A percentile compares a stretch with the other conserved stretches of the same genome.
Evolutionary conservation across 2,888 invertebrate genomes (phyloP).

Genomic region (Chalcis sispes): DNA sequence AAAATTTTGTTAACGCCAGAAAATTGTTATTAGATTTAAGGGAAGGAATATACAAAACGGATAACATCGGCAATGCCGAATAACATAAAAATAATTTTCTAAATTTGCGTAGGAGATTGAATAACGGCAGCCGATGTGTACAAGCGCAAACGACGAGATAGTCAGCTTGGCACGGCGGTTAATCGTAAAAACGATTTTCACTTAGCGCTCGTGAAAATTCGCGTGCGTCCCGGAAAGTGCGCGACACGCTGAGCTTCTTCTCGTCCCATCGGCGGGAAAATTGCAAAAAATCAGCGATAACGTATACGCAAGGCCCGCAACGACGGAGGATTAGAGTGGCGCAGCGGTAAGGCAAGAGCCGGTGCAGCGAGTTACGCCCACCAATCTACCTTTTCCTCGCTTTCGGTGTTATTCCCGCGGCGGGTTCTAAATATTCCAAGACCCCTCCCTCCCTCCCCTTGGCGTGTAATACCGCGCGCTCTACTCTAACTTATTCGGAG

Average conservation of each 20-base stretch:
- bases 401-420: constrained; percentile 26
- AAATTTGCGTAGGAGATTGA: too few relatives aligned
- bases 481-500: neutral
- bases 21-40: too few relatives aligned
- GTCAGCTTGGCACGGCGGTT: too few relatives aligned
- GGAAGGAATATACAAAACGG: too few relatives aligned
- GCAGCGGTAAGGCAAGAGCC: constrained; percentile 8
- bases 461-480: neutral
- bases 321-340: constrained; percentile 38
- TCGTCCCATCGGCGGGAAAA: too few relatives aligned
- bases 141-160: too few relatives aligned
- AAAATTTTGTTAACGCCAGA: too few relatives aligned
- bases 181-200: constrained; percentile 9
- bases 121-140: neutral
- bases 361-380: constrained; percentile 71
- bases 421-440: constrained; percentile 51
- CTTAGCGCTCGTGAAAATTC: neutral
- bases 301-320: constrained; percentile 6
- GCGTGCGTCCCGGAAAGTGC: neutral
- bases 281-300: constrained; percentile 55
- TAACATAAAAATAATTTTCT: too few relatives aligned
- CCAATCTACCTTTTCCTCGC: constrained; percentile 68
- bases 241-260: neutral
- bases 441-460: neutral
- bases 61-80: too few relatives aligned